Conservation (phyloP, 2,888 invertebrate genomes). For the Drosophila nigricruria region DNA sequence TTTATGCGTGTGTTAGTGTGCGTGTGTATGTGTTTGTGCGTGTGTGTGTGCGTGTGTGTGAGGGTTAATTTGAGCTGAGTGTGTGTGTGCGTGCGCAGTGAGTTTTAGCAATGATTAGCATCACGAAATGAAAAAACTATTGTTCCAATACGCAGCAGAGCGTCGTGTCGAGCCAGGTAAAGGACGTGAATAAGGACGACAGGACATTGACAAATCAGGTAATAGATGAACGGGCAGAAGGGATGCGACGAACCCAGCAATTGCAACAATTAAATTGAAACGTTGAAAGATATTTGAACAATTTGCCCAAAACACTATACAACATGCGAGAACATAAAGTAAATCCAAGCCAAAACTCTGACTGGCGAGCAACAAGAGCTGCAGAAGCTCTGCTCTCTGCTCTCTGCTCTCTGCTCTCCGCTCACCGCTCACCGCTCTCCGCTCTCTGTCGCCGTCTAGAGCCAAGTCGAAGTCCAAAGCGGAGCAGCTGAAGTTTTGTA, state of each 20-base stretch:
- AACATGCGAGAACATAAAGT: constrained; percentile 3
- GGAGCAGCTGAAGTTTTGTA: constrained; percentile 75
- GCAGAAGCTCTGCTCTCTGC: background rate
- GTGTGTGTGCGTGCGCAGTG: constrained; percentile 41
- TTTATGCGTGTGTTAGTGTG: constrained; percentile 14
- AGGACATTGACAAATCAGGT: constrained; percentile 77
- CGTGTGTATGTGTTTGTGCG: no score
- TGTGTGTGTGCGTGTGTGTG: constrained; percentile 8
- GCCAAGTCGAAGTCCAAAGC: constrained; percentile 41
- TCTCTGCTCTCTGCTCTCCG: background rate
- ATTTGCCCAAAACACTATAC: constrained; percentile 3
- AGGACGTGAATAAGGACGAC: constrained; percentile 53
- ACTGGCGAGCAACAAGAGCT: background rate
- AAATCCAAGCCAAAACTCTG: constrained; percentile 12
- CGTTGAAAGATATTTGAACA: constrained; percentile 4
- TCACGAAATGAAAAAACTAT: constrained; percentile 73
- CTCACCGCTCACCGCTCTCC: background rate
- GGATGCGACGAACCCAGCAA: constrained; percentile 10
- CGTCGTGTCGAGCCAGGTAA: constrained; percentile 17
- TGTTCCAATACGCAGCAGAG: constrained; percentile 78
- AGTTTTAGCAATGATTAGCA: constrained; percentile 78
- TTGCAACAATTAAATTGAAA: constrained; percentile 24
- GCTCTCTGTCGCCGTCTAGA: constrained; percentile 5
- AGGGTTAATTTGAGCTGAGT: constrained; percentile 51
- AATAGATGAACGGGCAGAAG: constrained; percentile 35